Evolutionary conservation across 2,888 invertebrate genomes (phyloP).

Genomic region (Tenthredo livida): DNA sequence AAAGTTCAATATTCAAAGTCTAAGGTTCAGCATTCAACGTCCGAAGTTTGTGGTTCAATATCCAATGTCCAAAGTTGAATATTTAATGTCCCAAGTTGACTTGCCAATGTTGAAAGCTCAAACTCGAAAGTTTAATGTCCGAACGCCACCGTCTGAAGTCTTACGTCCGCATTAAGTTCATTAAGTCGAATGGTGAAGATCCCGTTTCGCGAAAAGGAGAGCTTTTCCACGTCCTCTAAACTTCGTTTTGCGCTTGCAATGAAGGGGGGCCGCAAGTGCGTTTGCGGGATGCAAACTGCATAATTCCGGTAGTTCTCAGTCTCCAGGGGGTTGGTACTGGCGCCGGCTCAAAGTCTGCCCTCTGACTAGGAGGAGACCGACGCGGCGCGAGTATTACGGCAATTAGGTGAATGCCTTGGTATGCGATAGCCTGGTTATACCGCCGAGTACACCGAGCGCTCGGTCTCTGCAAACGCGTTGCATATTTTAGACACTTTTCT

Average conservation of each 20-base stretch:
- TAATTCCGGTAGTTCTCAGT: conserved; percentile 27
- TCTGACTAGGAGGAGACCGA: background rate
- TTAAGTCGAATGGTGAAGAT: background rate
- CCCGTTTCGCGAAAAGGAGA: background rate
- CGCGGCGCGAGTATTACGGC: conserved; percentile 38
- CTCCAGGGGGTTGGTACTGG: conserved; percentile 21
- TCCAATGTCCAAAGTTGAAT: background rate
- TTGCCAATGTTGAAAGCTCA: background rate
- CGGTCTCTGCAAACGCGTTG: conserved; percentile 70
- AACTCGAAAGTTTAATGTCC: background rate
- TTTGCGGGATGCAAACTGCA: conserved; percentile 37
- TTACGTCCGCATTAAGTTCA: background rate
- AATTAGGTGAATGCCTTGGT: conserved; percentile 43
- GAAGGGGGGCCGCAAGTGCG: background rate
- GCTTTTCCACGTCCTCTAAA: background rate
- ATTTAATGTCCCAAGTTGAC: background rate
- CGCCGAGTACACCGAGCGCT: conserved; percentile 30
- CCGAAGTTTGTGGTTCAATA: background rate
- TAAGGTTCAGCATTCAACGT: background rate
- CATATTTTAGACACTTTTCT: conserved; percentile 72
- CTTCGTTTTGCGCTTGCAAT: background rate
- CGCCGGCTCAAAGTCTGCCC: conserved; percentile 27
- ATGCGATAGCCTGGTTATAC: conserved; percentile 35
- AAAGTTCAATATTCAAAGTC: background rate
- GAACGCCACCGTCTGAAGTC: background rate